Percentiles rank a stretch among this genome's conserved stretches.
Conservation (phyloP, 2,797 vertebrate genomes). For the Masticophis lateralis region DNA sequence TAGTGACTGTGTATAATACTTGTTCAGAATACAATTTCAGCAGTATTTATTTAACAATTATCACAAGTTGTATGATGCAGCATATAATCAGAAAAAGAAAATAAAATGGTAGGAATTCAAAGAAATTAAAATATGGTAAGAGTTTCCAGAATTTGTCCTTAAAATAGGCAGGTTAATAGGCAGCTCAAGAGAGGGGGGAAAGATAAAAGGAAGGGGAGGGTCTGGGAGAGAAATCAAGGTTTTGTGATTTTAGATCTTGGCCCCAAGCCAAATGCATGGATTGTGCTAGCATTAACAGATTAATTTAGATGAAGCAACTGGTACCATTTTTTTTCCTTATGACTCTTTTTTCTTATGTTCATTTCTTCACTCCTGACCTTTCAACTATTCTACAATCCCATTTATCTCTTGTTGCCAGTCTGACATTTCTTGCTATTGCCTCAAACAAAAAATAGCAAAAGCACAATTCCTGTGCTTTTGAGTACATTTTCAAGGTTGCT, state of each 20-base stretch:
- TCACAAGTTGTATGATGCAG: background rate
- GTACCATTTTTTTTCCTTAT: background rate
- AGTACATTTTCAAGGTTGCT: background rate
- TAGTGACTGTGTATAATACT: background rate
- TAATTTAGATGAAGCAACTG: background rate
- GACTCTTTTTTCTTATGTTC: background rate
- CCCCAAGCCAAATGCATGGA: background rate
- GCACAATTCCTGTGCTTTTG: background rate
- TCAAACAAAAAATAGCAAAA: background rate
- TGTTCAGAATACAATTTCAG: constrained; percentile 2
- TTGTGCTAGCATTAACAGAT: background rate
- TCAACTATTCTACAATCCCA: constrained; percentile 9
- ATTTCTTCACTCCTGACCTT: constrained; percentile 23
- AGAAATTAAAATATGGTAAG: background rate
- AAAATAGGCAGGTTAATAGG: background rate
- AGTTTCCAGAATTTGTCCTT: background rate
- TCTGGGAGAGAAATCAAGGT: background rate
- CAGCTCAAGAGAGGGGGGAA: background rate
- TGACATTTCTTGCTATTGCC: constrained; percentile 16
- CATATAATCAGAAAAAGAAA: background rate
- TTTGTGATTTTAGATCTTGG: background rate
- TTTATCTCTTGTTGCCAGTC: constrained; percentile 15
- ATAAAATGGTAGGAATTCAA: background rate
- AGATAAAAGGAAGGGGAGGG: background rate
- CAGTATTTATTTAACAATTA: constrained; percentile 8